A percentile compares a stretch with the other conserved stretches of the same genome.
phyloP scores from a whole-genome alignment of 1,140 invertebrate species.

The Drosophila lini region DNA sequence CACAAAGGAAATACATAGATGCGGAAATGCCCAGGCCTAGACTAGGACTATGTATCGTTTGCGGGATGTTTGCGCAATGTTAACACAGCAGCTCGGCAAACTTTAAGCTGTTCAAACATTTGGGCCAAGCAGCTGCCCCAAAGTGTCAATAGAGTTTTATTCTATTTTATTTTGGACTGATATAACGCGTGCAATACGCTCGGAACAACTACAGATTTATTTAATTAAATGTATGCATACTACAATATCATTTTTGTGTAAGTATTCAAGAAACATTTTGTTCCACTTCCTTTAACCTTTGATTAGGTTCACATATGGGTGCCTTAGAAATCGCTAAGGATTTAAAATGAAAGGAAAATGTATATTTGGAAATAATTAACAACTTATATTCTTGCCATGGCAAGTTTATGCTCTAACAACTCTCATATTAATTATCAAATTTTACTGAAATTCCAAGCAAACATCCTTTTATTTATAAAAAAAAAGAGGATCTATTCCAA shows the following conservation, averaged over 20 bases:
- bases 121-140: conserved; percentile 44
- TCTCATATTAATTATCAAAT: no score
- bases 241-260: no score
- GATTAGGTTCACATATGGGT: neutral
- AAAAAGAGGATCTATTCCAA: neutral
- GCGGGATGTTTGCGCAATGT: conserved; percentile 75
- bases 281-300: neutral
- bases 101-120: conserved; percentile 60
- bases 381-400: neutral
- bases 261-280: no score
- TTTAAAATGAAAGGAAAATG: neutral
- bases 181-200: neutral
- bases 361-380: neutral
- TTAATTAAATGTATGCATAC: neutral
- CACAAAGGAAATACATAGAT: conserved; percentile 41
- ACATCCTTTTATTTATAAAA: no score
- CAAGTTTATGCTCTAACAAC: neutral
- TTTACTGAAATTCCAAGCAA: neutral
- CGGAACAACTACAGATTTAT: neutral
- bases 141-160: conserved; percentile 27
- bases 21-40: conserved; percentile 25
- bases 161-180: neutral
- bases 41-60: conserved; percentile 38
- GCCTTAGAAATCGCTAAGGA: neutral
- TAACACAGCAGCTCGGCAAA: conserved; percentile 63